phyloP scores from a whole-genome alignment of 2,113 vertebrate species.

The Pterocles orientalis region DNA sequence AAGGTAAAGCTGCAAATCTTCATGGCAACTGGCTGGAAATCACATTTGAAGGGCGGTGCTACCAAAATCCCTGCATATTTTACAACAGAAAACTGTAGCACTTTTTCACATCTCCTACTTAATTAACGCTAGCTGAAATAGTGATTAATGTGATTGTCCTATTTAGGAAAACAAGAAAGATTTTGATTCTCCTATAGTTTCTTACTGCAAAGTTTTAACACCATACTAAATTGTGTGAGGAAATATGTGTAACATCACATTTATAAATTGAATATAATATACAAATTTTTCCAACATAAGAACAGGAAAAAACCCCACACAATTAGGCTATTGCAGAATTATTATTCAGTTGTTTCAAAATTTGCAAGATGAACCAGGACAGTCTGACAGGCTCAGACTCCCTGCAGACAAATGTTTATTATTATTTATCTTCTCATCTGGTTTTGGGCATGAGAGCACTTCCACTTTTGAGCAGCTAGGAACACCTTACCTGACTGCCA shows the following conservation, averaged over 20 bases:
- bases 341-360: background rate
- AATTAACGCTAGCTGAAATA: background rate
- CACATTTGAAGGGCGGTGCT: background rate
- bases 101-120: background rate
- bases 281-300: background rate
- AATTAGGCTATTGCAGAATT: background rate
- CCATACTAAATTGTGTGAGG: background rate
- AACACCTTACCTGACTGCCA: constrained; percentile 89
- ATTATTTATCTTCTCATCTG: background rate
- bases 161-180: background rate
- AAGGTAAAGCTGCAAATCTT: background rate
- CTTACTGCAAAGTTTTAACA: background rate
- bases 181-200: background rate
- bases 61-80: background rate
- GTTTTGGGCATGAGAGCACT: background rate
- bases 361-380: background rate
- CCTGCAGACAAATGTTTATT: background rate
- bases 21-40: background rate
- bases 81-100: background rate
- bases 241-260: background rate
- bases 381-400: background rate
- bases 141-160: background rate
- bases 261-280: background rate
- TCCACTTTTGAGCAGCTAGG: background rate
- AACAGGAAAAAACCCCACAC: background rate